phyloP scores from a whole-genome alignment of 1,140 invertebrate genomes.

The Sminthurides bifidus region DNA sequence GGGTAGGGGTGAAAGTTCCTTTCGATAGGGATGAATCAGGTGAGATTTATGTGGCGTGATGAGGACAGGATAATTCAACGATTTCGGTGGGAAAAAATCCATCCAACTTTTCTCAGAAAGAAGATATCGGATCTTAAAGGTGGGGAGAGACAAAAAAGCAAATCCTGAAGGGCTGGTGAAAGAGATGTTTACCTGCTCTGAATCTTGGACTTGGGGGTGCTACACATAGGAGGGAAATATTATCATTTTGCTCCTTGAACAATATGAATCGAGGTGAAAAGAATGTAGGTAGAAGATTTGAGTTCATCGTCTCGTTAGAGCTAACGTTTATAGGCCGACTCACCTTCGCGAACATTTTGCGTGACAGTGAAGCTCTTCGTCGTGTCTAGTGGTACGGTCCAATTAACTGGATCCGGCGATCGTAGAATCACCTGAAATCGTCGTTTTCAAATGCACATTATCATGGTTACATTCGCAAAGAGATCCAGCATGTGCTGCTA shows the following conservation, averaged over 20 bases:
- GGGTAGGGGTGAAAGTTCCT: too few relatives aligned
- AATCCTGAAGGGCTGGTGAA: conserved; percentile 2
- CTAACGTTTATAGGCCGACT: neutral
- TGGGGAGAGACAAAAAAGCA: neutral
- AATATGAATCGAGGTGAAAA: conserved; percentile 7
- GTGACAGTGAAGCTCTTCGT: conserved; percentile 84
- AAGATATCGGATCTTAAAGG: too few relatives aligned
- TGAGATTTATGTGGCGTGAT: too few relatives aligned
- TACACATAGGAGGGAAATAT: conserved; percentile 21
- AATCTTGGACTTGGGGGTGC: conserved; percentile 31
- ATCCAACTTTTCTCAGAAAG: neutral
- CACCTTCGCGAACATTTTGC: conserved; percentile 76
- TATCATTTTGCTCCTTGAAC: conserved; percentile 20
- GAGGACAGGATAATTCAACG: neutral
- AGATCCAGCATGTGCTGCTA: too few relatives aligned
- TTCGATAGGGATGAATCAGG: too few relatives aligned
- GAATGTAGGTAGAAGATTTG: conserved; percentile 6
- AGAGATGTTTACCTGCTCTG: conserved; percentile 26
- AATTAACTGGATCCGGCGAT: conserved; percentile 81
- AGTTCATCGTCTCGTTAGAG: neutral
- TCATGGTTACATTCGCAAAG: too few relatives aligned
- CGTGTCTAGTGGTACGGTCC: conserved; percentile 84
- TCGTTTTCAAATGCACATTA: too few relatives aligned
- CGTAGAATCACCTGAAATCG: conserved; percentile 64
- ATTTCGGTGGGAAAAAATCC: neutral